phyloP scores from a whole-genome alignment of 2,888 invertebrate species.

The Apamea monoglypha region DNA sequence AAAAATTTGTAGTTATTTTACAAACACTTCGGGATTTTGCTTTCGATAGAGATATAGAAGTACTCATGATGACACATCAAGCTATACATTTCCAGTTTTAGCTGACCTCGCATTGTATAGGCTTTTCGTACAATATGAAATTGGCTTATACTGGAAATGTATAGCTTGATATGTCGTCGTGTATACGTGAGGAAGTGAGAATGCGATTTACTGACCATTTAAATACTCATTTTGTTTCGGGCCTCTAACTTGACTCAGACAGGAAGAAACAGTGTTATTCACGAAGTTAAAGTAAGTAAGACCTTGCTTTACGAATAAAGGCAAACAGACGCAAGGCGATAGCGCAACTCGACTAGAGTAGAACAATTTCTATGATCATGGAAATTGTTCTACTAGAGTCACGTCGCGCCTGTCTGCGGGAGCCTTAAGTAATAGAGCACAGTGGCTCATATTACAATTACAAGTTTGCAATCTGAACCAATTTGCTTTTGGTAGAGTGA shows the following conservation, averaged over 20 bases:
- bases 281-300: conserved; percentile 1
- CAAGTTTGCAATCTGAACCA: conserved; percentile 16
- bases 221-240: neutral
- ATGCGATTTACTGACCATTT: neutral
- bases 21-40: neutral
- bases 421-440: neutral
- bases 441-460: conserved; percentile 13
- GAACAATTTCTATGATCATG: neutral
- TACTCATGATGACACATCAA: no score
- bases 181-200: neutral
- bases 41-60: neutral
- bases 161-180: no score
- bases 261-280: conserved; percentile 1
- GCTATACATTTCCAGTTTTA: no score
- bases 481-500: conserved; percentile 11
- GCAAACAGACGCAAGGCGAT: neutral
- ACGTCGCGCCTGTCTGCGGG: neutral
- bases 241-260: neutral
- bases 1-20: fast-evolving
- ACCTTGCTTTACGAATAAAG: conserved; percentile 2
- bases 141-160: no score
- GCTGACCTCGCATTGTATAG: no score
- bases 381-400: neutral
- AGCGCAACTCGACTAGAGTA: no score
- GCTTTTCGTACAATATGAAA: no score